Percentiles rank a stretch among this genome's conserved stretches.
phyloP scores from a whole-genome alignment of 2,888 invertebrate species.

The Copidosoma aretas region DNA sequence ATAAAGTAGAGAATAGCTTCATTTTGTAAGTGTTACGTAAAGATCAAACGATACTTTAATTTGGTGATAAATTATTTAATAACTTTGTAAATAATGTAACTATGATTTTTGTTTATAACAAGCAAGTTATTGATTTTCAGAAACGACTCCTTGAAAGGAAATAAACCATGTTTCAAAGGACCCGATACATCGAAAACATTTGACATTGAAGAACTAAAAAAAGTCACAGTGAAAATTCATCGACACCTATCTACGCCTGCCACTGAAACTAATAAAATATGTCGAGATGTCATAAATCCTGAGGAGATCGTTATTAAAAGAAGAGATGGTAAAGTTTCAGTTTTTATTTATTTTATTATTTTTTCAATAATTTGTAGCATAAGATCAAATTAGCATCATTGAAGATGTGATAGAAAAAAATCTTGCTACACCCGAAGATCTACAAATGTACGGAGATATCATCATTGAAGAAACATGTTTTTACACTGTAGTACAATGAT shows the following conservation, averaged over 20 bases:
- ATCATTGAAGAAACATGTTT: no score
- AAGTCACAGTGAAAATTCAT: slow-evolving; percentile 30
- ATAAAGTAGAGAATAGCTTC: no score
- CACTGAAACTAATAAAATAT: slow-evolving; percentile 27
- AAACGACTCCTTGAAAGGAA: slow-evolving; percentile 4
- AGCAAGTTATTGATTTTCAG: slow-evolving; percentile 6
- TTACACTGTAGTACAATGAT: no score
- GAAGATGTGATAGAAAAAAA: no score
- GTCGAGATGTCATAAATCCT: slow-evolving; percentile 28
- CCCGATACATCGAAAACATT: slow-evolving; percentile 21
- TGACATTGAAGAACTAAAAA: slow-evolving; percentile 11
- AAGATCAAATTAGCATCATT: neutral
- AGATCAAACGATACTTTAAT: neutral
- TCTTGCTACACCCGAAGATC: no score
- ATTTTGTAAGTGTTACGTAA: no score
- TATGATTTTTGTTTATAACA: neutral
- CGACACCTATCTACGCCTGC: slow-evolving; percentile 26
- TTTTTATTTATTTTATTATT: slow-evolving; percentile 20
- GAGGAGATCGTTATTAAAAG: slow-evolving; percentile 34
- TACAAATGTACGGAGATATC: neutral
- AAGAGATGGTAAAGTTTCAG: slow-evolving; percentile 35
- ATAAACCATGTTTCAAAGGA: slow-evolving; percentile 24
- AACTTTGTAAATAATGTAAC: neutral
- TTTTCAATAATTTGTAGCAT: slow-evolving; percentile 5
- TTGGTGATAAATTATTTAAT: neutral